Conservation (phyloP, 2,113 vertebrate species). For the Cairina moschata region DNA sequence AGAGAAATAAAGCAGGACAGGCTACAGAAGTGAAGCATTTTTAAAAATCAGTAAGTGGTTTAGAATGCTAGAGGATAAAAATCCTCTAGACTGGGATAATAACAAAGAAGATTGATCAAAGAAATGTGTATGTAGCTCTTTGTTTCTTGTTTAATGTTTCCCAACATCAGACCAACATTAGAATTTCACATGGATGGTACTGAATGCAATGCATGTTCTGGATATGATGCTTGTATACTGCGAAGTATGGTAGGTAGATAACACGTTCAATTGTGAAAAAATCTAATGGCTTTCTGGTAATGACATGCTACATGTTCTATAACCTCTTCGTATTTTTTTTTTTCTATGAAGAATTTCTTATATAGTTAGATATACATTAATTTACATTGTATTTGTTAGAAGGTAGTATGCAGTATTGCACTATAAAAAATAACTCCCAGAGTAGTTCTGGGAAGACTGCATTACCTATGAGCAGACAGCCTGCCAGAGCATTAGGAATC, state of each 20-base stretch:
- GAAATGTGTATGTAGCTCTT: not conserved
- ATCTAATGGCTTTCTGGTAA: not conserved
- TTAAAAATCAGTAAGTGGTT: not conserved
- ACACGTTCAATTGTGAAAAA: not conserved
- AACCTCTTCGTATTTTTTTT: not conserved
- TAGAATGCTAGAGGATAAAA: not conserved
- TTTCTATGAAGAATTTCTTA: not conserved
- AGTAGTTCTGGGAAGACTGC: not conserved
- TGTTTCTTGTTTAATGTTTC: not conserved
- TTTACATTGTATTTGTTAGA: not conserved
- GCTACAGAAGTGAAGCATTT: not conserved
- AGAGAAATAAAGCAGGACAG: not conserved
- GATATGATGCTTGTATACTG: not conserved
- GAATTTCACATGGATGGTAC: not conserved
- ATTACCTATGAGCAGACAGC: not conserved
- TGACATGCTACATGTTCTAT: not conserved
- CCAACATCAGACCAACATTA: not conserved
- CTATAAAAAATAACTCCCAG: not conserved
- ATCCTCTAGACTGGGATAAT: not conserved
- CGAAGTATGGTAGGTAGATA: not conserved
- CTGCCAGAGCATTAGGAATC: not conserved
- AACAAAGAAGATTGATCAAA: not conserved
- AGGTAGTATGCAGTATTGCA: not conserved
- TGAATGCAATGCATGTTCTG: not conserved
- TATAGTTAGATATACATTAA: not conserved